phyloP scores from a whole-genome alignment of 1,140 invertebrate species.

The Tetraneura akinire region DNA sequence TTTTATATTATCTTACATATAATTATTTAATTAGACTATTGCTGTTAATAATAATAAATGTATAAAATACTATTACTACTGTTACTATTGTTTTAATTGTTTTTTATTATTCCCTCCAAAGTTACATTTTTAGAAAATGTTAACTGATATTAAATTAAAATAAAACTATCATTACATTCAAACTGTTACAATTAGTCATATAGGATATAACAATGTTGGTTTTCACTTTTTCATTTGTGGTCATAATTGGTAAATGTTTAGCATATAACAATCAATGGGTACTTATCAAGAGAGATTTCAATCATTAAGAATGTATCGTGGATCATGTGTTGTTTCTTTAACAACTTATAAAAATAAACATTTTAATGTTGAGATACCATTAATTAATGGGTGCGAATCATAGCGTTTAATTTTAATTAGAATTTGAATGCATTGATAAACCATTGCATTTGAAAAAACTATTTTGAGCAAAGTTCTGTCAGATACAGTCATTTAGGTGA shows the following conservation, averaged over 20 bases:
- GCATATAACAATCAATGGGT: conserved; percentile 29
- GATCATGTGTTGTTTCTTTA: conserved; percentile 32
- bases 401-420: too few relatives aligned
- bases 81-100: background rate
- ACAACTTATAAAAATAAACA: conserved; percentile 21
- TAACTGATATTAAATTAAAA: background rate
- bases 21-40: too few relatives aligned
- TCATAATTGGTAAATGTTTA: background rate
- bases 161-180: background rate
- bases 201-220: conserved; percentile 21
- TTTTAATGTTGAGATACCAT: conserved; percentile 40
- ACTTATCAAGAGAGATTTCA: background rate
- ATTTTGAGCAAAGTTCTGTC: too few relatives aligned
- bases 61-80: background rate
- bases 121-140: background rate
- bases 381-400: conserved; percentile 11
- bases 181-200: conserved; percentile 1
- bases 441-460: too few relatives aligned
- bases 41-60: background rate
- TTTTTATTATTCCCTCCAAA: background rate
- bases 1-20: too few relatives aligned
- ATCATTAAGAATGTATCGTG: conserved; percentile 35
- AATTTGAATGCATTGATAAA: too few relatives aligned
- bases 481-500: too few relatives aligned
- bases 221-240: background rate